Evolutionary conservation across 2,797 vertebrate genomes (phyloP).

Genomic region (Diceros bicornis): DNA sequence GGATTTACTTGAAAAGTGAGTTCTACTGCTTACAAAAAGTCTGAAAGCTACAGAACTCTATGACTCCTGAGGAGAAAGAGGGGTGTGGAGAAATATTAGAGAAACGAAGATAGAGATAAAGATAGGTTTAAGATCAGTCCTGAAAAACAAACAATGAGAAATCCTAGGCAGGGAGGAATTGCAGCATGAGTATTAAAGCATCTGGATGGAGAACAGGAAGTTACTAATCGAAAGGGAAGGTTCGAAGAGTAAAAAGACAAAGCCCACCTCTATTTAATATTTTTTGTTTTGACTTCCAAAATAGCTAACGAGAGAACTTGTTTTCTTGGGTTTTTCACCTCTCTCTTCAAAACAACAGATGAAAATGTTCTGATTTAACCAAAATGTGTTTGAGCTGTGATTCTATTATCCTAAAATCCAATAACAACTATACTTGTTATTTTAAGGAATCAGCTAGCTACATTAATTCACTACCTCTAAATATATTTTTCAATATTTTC

Average conservation of each 20-base stretch:
- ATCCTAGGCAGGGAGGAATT: background rate
- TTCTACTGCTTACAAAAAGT: background rate
- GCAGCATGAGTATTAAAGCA: background rate
- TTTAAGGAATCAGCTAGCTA: constrained; percentile 61
- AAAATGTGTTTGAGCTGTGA: constrained; percentile 28
- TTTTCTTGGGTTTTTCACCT: constrained; percentile 52
- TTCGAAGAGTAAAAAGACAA: constrained; percentile 21
- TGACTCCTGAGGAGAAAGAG: background rate
- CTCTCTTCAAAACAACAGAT: constrained; percentile 56
- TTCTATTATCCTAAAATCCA: constrained; percentile 58
- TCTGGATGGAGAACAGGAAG: constrained; percentile 1
- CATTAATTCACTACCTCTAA: constrained; percentile 69
- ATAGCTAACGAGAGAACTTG: constrained; percentile 17
- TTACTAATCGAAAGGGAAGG: constrained; percentile 26
- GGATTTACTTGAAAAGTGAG: background rate
- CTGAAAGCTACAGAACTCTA: background rate
- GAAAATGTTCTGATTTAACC: constrained; percentile 62
- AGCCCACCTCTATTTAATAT: background rate
- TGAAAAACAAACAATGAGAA: constrained; percentile 3
- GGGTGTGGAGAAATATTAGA: background rate
- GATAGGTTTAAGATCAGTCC: background rate
- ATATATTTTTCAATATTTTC: constrained; percentile 79
- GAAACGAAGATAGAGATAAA: background rate
- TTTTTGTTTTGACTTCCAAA: constrained; percentile 45
- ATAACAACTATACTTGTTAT: background rate